Conservation (phyloP, 2,888 invertebrate genomes). For the Rhagonycha fulva region DNA sequence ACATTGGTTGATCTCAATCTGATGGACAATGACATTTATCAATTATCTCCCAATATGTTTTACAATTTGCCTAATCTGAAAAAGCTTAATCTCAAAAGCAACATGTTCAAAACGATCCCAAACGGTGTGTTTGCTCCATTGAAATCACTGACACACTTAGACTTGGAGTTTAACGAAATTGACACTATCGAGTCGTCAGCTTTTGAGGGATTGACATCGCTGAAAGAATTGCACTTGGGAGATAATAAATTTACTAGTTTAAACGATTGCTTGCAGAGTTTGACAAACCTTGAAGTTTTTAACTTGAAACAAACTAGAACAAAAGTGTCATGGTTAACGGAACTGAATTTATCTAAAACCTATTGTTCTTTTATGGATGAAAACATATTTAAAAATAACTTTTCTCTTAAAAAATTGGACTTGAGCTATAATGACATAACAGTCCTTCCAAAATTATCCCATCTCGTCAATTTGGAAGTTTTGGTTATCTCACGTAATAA, state of each 20-base stretch:
- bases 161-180: slow-evolving; percentile 46
- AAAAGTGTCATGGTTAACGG: neutral
- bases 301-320: neutral
- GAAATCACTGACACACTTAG: slow-evolving; percentile 44
- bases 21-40: slow-evolving; percentile 41
- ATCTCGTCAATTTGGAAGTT: neutral
- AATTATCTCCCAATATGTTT: slow-evolving; percentile 44
- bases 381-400: neutral
- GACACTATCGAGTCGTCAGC: slow-evolving; percentile 42
- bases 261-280: neutral
- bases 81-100: slow-evolving; percentile 43
- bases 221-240: slow-evolving; percentile 42
- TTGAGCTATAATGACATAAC: neutral
- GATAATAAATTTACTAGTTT: slow-evolving; percentile 34
- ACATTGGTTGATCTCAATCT: slow-evolving; percentile 36
- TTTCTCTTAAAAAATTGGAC: neutral
- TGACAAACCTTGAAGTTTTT: neutral
- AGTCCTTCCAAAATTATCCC: neutral
- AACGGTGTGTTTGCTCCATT: slow-evolving; percentile 48
- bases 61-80: slow-evolving; percentile 49
- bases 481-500: neutral
- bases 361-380: neutral
- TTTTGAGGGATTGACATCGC: slow-evolving; percentile 44
- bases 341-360: neutral
- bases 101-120: slow-evolving; percentile 44